Conservation (phyloP, 2,113 vertebrate genomes). For the Merops nubicus region DNA sequence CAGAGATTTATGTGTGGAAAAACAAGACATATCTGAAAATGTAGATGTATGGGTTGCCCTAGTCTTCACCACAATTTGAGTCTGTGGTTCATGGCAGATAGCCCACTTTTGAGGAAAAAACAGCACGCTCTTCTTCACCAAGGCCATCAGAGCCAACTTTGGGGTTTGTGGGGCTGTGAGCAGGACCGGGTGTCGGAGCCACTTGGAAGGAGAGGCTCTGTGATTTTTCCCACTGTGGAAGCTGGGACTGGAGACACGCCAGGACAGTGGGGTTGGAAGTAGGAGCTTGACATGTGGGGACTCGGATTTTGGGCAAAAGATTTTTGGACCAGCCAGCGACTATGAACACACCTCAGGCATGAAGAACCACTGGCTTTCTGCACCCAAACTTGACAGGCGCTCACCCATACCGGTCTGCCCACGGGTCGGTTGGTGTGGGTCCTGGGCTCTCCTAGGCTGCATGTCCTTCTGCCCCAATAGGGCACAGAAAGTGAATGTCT, state of each 20-base stretch:
- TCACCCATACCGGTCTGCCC: fast-evolving
- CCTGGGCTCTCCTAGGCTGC: neutral
- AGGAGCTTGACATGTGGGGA: neutral
- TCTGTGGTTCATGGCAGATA: conserved; percentile 28
- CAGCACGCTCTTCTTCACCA: neutral
- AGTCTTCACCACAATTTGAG: neutral
- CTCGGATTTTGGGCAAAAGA: neutral
- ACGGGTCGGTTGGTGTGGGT: neutral
- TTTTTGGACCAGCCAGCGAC: neutral
- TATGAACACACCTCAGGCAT: neutral
- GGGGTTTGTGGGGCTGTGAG: neutral
- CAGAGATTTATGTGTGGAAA: conserved; percentile 8
- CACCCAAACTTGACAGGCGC: neutral
- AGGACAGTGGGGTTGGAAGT: neutral
- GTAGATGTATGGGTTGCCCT: neutral
- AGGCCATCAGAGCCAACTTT: neutral
- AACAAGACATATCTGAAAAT: conserved; percentile 20
- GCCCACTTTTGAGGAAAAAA: neutral
- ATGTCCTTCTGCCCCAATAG: neutral
- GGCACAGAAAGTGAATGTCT: neutral
- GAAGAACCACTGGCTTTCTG: neutral
- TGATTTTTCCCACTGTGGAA: neutral
- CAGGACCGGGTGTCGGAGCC: neutral
- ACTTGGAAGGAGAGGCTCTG: neutral
- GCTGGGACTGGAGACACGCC: neutral